These are phyloP conservation scores for Blastobasis adustella DNA, from an alignment of 2,888 invertebrate genomes.

Conservation along the genomic window DNA sequence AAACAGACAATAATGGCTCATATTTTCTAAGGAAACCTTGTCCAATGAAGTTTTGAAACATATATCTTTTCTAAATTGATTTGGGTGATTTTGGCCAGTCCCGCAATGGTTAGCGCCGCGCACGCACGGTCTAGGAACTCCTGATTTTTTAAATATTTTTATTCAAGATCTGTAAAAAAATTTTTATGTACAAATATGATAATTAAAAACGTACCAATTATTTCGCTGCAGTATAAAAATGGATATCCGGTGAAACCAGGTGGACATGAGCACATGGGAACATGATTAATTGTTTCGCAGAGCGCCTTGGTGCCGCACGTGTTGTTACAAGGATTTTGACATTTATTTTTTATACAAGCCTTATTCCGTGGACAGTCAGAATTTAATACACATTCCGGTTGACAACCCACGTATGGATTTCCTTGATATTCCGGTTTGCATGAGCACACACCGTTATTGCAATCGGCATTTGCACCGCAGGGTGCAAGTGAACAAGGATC, in stretches of 20 bases:
- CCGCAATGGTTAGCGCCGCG: no score
- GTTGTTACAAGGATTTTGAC: conserved; percentile 82
- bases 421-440: conserved; percentile 83
- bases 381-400: conserved; percentile 86
- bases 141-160: no score
- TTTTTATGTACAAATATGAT: background rate
- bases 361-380: conserved; percentile 80
- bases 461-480: conserved; percentile 80
- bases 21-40: no score
- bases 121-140: no score
- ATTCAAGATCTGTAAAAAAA: no score
- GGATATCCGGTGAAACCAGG: conserved; percentile 78
- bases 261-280: conserved; percentile 80
- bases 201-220: conserved; percentile 34
- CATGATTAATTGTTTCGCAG: conserved; percentile 78
- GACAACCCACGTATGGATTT: conserved; percentile 82
- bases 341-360: conserved; percentile 84
- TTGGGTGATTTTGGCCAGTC: no score
- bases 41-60: no score
- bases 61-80: no score
- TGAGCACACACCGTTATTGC: conserved; percentile 78
- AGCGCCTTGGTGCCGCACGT: conserved; percentile 78
- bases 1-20: no score
- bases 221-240: conserved; percentile 72
- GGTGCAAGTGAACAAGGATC: conserved; percentile 82